Base-by-base conservation (phyloP, 2,113 vertebrate genomes). In the Fregata magnificens region DNA sequence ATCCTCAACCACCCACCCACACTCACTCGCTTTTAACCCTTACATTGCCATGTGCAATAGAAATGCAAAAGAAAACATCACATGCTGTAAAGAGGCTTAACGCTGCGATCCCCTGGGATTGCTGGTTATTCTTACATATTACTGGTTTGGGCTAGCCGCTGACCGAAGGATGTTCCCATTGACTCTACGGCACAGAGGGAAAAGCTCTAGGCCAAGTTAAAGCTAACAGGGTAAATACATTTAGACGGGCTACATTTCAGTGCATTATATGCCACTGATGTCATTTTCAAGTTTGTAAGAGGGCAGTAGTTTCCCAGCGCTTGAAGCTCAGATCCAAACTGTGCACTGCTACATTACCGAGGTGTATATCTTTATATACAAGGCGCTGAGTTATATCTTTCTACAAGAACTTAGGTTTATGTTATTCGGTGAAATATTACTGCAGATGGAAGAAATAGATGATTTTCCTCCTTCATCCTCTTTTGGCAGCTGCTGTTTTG, bases 401-500 rank as follows among this genome's bases (percentile, higher is more conserved):
- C 89, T 80, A 73, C 65, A 67, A 94, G 77, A 76, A 81, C 49
- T 42, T 32, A 79, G 26, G 15, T 65, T 62, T 58, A 17, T 66
- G 52, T 62, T 93, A 70, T 72, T 84, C 72, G 53, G 40, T 88
- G 93, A 97, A 90, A 94, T 71, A 52, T 29, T 72, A 94, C 56
- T 88, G 74, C 65, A 91, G 42, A 94, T 65, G 89, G 87, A 92
- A 96, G 77, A 80, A 96, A 85, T n/a, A 71, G 88, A 95, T 79
- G 50, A 95, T 95, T 97, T 96, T 90, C 77, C 95, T 93, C 91
- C 95, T 98, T 97, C 97, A 95, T 96, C 95, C 97, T 95, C 94
- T 96, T 92, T 72, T 97, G 98, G 98, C 98, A 98, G 97, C 96
- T 98, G 98, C 97, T 96, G 96, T 98, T 98, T 97, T 98, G 98